Evolutionary conservation across 1,140 invertebrate species (phyloP), one percentile per base, ranked within the genome.

Genomic region (Bombus cullumanus): DNA sequence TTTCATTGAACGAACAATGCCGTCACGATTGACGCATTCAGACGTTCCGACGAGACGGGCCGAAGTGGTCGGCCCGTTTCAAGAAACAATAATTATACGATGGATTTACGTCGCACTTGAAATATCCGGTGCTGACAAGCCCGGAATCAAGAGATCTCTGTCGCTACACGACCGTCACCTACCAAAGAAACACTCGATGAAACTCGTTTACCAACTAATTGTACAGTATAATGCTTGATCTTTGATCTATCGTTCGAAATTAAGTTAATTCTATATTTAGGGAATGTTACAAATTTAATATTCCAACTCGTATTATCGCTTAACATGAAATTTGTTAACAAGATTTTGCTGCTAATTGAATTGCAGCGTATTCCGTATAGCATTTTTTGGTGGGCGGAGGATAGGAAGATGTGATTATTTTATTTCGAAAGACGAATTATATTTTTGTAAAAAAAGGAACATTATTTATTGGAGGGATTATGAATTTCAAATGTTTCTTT

Each of bases 11-110:
- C 84, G 83, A 91, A 91, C 87, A 90, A 91, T 89, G 76, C 72
- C 77, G 74, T 68, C 71, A 25, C 82, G 90, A 92, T 91, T 89
- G 91, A 88, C 88, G 88, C 87, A 86, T 88, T 88, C 68, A 85
- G 66, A 78, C 73, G 41, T 69, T 47, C 87, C 73, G 81, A 34
- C 81, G 72, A 71, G 81, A 34, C 81, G 72, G 31, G 31, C 71
- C 76, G 80, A 88, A 91, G 89, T 87, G 81, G 57, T 84, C 77
- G 69, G 31, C 12, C 15, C 47, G 74, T 86, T 83, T 85, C 53
- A 76, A 79, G 81, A 84, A 83, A 86, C 85, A 72, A 68, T 86
- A 76, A 87, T 84, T 85, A 85, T 81, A 81, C 79, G 83, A 85
- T 69, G 86, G 37, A 69, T 80, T 79, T 75, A 87, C 76, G 75